Evolutionary conservation across 2,113 vertebrate genomes (phyloP).

Genomic region (Nesoenas mayeri): DNA sequence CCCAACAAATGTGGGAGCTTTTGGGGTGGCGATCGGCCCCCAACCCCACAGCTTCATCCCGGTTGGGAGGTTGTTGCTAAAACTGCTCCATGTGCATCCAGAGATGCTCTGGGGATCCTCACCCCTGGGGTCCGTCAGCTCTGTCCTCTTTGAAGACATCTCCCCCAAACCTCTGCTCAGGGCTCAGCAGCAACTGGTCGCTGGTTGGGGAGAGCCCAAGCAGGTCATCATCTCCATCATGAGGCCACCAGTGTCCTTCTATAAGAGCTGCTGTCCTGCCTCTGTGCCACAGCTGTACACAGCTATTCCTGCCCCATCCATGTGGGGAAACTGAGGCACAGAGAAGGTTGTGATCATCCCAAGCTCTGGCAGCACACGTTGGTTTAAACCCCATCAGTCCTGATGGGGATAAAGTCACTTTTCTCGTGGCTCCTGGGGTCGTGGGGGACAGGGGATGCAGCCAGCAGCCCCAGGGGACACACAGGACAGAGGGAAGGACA

Average conservation of each 20-base stretch:
- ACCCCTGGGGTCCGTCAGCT: neutral
- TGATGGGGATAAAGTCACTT: neutral
- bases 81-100: fast-evolving
- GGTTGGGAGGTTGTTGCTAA: neutral
- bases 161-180: neutral
- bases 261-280: neutral
- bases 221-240: neutral
- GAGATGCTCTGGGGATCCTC: neutral
- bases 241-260: neutral
- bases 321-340: neutral
- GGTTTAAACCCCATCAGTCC: neutral
- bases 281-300: fast-evolving
- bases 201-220: neutral
- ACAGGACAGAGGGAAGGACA: no score
- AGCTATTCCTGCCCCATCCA: neutral
- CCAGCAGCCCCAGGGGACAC: neutral
- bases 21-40: neutral
- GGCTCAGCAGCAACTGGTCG: neutral
- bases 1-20: neutral
- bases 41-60: neutral
- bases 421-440: neutral
- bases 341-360: neutral
- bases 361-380: neutral
- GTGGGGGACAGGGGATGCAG: neutral
- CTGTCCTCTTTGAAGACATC: neutral